A percentile compares a stretch with the other conserved stretches of the same genome.
These are phyloP conservation scores for Syrrhaptes paradoxus DNA, from an alignment of 2,113 vertebrate species.

Conservation along the genomic window DNA sequence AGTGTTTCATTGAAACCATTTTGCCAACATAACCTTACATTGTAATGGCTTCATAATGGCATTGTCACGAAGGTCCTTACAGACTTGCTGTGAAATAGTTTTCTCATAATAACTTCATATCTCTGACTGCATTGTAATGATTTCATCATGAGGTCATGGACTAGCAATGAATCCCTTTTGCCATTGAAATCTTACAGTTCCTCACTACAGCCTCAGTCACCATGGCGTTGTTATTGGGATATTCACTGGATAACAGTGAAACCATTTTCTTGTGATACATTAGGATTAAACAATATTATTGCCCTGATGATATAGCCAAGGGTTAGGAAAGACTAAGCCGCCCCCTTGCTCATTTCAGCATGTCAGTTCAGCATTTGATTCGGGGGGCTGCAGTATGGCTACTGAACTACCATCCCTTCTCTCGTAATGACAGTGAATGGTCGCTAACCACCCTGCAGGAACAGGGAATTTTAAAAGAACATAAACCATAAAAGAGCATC, in stretches of 20 bases:
- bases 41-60: conserved; percentile 39
- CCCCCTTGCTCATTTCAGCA: background rate
- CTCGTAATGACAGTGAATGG: background rate
- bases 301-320: conserved; percentile 1
- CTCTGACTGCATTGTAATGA: conserved; percentile 55
- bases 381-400: background rate
- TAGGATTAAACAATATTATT: conserved; percentile 24
- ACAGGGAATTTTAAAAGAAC: background rate
- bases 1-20: conserved; percentile 33
- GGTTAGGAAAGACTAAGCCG: background rate
- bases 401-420: background rate
- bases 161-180: conserved; percentile 42
- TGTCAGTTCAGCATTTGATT: conserved; percentile 11
- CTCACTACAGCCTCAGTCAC: conserved; percentile 45
- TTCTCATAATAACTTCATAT: conserved; percentile 54
- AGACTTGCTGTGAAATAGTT: conserved; percentile 41
- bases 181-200: conserved; percentile 22
- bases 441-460: background rate
- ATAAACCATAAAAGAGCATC: background rate
- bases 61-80: conserved; percentile 2
- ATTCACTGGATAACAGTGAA: conserved; percentile 13
- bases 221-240: background rate
- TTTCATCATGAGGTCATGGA: conserved; percentile 55
- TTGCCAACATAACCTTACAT: conserved; percentile 29
- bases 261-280: background rate